Conservation (phyloP, 2,888 invertebrate species). For the Orchestes rusci region DNA sequence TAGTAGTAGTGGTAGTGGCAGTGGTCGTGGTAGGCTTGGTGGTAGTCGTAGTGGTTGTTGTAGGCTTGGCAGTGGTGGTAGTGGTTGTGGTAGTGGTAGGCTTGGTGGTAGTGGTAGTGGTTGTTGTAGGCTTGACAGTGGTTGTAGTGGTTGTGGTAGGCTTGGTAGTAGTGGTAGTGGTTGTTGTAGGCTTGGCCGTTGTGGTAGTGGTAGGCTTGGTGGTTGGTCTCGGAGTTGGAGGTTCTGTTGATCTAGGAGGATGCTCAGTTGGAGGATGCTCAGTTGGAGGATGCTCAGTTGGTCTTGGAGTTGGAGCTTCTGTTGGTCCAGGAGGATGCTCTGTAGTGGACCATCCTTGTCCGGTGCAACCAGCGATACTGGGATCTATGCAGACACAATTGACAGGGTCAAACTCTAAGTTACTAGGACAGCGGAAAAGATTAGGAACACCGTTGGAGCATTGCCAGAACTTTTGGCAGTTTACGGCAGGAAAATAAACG, state of each 20-base stretch:
- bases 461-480: conserved; percentile 12
- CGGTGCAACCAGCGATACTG: conserved; percentile 3
- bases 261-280: too few relatives aligned
- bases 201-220: neutral
- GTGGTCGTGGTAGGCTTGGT: neutral
- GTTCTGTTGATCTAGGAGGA: too few relatives aligned
- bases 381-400: conserved; percentile 3
- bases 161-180: too few relatives aligned
- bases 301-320: too few relatives aligned
- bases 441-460: conserved; percentile 8
- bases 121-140: too few relatives aligned
- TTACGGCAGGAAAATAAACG: conserved; percentile 6
- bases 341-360: conserved; percentile 11
- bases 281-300: too few relatives aligned
- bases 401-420: conserved; percentile 5
- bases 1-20: neutral
- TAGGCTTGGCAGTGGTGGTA: too few relatives aligned
- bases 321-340: neutral
- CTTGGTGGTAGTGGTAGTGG: neutral
- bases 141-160: too few relatives aligned
- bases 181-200: neutral
- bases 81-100: neutral
- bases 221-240: neutral
- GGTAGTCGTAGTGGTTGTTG: neutral
- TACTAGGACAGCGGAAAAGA: conserved; percentile 6